Percentiles rank a stretch among this genome's conserved stretches.
phyloP scores from a whole-genome alignment of 2,113 vertebrate genomes.

The Cromileptes altivelis region DNA sequence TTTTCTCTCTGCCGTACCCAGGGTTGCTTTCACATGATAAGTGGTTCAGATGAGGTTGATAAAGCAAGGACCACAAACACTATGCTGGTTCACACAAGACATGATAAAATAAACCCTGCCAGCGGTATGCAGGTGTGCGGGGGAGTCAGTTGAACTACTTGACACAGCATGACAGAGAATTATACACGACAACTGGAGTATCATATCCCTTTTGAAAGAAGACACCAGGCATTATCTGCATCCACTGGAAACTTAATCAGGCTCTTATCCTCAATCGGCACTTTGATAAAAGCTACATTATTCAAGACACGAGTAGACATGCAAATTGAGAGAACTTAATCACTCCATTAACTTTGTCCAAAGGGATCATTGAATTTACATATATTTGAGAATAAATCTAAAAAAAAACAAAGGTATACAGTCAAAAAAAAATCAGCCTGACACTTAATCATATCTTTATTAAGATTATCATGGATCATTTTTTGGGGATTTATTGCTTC shows the following conservation, averaged over 20 bases:
- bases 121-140: constrained; percentile 11
- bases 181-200: not conserved
- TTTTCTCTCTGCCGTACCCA: not conserved
- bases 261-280: constrained; percentile 38
- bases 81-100: constrained; percentile 31
- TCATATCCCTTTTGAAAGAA: constrained; percentile 37
- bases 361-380: constrained; percentile 38
- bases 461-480: not conserved
- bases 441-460: not conserved
- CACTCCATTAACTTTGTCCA: constrained; percentile 36
- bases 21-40: constrained; percentile 2
- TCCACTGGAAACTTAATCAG: constrained; percentile 44
- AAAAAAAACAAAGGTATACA: not conserved
- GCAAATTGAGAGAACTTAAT: constrained; percentile 38
- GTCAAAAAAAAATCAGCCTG: not conserved
- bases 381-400: constrained; percentile 22
- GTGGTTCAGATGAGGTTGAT: constrained; percentile 38
- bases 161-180: constrained; percentile 17
- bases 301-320: constrained; percentile 43
- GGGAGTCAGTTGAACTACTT: constrained; percentile 19
- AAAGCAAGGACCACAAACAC: constrained; percentile 1
- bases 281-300: constrained; percentile 49
- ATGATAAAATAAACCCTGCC: constrained; percentile 12
- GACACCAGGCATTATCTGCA: constrained; percentile 36
- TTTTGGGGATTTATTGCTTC: not conserved